These are phyloP conservation scores for Corbicula japonica DNA, from an alignment of 2,888 invertebrate species.

Conservation along the genomic window DNA sequence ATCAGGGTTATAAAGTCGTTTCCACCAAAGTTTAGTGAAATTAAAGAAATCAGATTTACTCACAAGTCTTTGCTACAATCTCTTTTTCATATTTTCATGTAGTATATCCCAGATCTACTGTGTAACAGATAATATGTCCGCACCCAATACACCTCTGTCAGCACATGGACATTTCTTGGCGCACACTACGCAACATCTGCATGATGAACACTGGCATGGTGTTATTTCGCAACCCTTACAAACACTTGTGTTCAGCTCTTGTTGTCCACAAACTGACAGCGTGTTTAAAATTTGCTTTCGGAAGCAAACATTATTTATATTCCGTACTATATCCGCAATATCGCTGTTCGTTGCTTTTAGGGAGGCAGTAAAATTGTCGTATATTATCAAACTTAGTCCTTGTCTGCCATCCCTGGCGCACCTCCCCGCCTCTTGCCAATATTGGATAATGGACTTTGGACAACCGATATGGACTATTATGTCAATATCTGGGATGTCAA, in stretches of 20 bases:
- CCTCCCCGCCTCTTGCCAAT: constrained; percentile 57
- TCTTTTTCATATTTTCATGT: no score
- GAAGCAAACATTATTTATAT: constrained; percentile 16
- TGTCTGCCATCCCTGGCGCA: constrained; percentile 52
- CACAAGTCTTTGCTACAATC: no score
- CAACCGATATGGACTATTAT: constrained; percentile 46
- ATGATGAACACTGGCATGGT: neutral
- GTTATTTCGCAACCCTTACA: neutral
- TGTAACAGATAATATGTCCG: no score
- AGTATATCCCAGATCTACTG: no score
- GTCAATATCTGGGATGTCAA: constrained; percentile 51
- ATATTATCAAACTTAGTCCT: constrained; percentile 36
- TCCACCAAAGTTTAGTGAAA: no score
- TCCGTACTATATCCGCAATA: constrained; percentile 30
- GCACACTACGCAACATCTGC: constrained; percentile 19
- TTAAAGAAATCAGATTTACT: no score
- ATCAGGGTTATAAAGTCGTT: no score
- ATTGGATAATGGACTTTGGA: constrained; percentile 48
- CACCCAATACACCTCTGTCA: no score
- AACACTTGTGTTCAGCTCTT: neutral
- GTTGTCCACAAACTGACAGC: neutral
- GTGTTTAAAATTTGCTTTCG: constrained; percentile 22
- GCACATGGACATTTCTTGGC: constrained; percentile 9
- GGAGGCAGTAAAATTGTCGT: constrained; percentile 40
- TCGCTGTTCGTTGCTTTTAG: constrained; percentile 35